Evolutionary conservation across 2,113 vertebrate genomes (phyloP).

Genomic region (Myanophis thanlyinensis): DNA sequence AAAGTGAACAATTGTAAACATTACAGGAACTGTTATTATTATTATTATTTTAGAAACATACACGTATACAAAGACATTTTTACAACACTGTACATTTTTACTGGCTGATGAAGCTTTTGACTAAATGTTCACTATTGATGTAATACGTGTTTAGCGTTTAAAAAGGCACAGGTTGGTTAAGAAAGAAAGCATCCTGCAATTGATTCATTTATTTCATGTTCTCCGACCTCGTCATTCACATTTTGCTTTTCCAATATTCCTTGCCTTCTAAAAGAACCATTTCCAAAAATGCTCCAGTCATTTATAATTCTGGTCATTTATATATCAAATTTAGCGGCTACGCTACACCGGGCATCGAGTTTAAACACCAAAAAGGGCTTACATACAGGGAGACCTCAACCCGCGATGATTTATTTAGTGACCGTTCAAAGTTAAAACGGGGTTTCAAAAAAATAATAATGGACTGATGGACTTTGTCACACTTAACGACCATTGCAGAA

Average conservation of each 20-base stretch:
- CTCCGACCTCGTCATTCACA: neutral
- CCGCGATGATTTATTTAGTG: neutral
- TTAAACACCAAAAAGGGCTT: neutral
- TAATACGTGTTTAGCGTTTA: slow-evolving; percentile 76
- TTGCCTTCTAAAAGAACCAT: slow-evolving; percentile 11
- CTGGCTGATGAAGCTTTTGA: slow-evolving; percentile 74
- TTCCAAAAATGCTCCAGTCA: slow-evolving; percentile 25
- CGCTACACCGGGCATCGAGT: neutral
- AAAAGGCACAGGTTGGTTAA: slow-evolving; percentile 92
- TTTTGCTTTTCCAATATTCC: slow-evolving; percentile 44
- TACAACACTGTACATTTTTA: slow-evolving; percentile 76
- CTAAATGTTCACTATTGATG: slow-evolving; percentile 58
- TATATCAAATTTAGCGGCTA: slow-evolving; percentile 1
- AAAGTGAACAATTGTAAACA: slow-evolving; percentile 66
- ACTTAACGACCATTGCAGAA: too few relatives aligned
- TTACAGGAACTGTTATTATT: slow-evolving; percentile 57
- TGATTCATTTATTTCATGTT: slow-evolving; percentile 23
- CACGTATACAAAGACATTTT: slow-evolving; percentile 55
- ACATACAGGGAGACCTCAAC: neutral
- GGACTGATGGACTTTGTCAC: too few relatives aligned
- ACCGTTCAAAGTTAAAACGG: neutral
- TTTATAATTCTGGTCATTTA: slow-evolving; percentile 5
- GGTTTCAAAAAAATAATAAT: neutral
- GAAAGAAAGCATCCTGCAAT: slow-evolving; percentile 69
- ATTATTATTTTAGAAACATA: slow-evolving; percentile 19